A percentile compares a stretch with the other conserved stretches of the same genome.
phyloP scores from a whole-genome alignment of 2,113 vertebrate genomes.

The Axis porcinus region DNA sequence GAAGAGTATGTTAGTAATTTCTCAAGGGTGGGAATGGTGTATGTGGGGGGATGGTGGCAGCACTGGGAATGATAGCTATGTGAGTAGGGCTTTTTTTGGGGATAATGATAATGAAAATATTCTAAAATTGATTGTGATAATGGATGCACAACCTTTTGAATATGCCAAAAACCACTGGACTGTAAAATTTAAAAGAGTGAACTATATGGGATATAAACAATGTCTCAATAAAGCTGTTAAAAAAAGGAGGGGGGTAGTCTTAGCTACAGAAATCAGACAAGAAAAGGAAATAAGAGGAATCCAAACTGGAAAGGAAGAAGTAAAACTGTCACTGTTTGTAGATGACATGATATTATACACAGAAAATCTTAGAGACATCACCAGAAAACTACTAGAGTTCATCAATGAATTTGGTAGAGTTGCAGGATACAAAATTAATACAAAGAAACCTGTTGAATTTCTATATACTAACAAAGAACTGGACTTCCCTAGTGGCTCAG shows the following conservation, averaged over 20 bases:
- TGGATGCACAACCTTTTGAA: not conserved
- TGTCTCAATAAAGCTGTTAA: not conserved
- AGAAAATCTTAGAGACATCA: not conserved
- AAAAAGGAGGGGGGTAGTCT: not conserved
- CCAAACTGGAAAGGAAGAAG: not conserved
- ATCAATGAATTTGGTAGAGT: not conserved
- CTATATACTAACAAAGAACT: not conserved
- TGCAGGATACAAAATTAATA: not conserved
- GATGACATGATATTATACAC: not conserved
- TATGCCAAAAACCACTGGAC: not conserved
- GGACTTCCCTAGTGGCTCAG: no score
- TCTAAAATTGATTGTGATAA: not conserved
- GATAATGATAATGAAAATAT: slow-evolving; percentile 8
- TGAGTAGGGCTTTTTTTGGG: not conserved
- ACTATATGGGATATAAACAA: slow-evolving; percentile 2
- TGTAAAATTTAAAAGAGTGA: not conserved
- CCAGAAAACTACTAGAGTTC: not conserved
- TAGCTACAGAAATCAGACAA: not conserved
- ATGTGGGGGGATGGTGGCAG: not conserved
- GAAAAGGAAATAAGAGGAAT: not conserved
- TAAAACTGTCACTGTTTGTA: not conserved
- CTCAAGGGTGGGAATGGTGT: not conserved
- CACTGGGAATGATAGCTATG: not conserved
- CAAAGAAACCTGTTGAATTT: not conserved
- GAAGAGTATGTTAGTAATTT: not conserved